These are phyloP conservation scores for Apodemia mormo DNA, from an alignment of 2,888 invertebrate species.

Conservation along the genomic window DNA sequence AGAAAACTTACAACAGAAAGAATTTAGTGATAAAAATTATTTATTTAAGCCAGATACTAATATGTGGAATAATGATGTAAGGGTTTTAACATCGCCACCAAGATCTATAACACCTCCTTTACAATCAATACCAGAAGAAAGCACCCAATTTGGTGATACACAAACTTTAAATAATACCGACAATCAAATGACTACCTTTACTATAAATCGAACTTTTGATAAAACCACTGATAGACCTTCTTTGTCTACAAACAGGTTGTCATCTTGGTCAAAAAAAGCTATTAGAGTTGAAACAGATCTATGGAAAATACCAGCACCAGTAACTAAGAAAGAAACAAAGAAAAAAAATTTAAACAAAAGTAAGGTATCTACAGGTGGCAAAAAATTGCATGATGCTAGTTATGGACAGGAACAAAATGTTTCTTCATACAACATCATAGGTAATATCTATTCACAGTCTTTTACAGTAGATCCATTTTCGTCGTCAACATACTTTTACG, in stretches of 20 bases:
- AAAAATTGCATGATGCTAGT: constrained; percentile 54
- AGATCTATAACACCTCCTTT: constrained; percentile 67
- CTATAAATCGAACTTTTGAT: constrained; percentile 70
- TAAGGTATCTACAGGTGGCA: constrained; percentile 48
- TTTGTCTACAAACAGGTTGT: constrained; percentile 45
- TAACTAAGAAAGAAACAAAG: constrained; percentile 53
- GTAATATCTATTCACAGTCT: constrained; percentile 72
- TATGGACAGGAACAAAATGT: constrained; percentile 70
- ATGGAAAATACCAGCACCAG: constrained; percentile 62
- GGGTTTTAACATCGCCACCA: constrained; percentile 58
- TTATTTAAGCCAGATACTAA: constrained; percentile 51
- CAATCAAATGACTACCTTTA: constrained; percentile 62
- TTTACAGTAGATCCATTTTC: constrained; percentile 85
- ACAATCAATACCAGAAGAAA: constrained; percentile 77
- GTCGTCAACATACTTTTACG: constrained; percentile 84
- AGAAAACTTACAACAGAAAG: constrained; percentile 56
- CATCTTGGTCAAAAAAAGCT: constrained; percentile 68
- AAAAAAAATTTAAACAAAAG: constrained; percentile 46
- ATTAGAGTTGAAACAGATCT: constrained; percentile 60
- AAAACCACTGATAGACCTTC: constrained; percentile 47
- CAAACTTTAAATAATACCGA: constrained; percentile 57
- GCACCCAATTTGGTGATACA: constrained; percentile 59
- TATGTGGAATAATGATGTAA: constrained; percentile 61
- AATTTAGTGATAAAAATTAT: constrained; percentile 49
- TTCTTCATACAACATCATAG: constrained; percentile 56